Evolutionary conservation across 2,888 invertebrate genomes (phyloP).

Genomic region (Synanthedon myopaeformis): DNA sequence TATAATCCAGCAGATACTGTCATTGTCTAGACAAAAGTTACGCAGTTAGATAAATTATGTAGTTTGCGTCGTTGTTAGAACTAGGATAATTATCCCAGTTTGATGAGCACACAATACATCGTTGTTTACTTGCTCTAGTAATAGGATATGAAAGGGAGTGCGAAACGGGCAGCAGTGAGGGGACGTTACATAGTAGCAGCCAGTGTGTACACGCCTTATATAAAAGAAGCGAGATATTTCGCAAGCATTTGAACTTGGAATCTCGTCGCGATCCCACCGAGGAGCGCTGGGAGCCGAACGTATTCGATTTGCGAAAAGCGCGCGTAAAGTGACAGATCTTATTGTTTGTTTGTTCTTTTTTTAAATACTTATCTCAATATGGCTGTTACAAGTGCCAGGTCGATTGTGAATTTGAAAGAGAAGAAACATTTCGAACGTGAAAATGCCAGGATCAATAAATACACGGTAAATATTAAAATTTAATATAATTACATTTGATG

Average conservation of each 20-base stretch:
- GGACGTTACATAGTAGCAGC: conserved; percentile 28
- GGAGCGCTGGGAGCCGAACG: conserved; percentile 40
- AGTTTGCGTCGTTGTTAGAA: neutral
- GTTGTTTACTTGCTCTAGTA: conserved; percentile 14
- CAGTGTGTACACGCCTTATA: conserved; percentile 38
- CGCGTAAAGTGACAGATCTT: conserved; percentile 47
- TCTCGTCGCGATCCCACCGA: conserved; percentile 52
- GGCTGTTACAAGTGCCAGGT: conserved; percentile 58
- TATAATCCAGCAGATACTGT: too few species aligned
- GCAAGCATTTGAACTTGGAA: conserved; percentile 61
- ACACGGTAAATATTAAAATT: conserved; percentile 38
- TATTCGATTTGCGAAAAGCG: conserved; percentile 18
- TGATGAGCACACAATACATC: conserved; percentile 4
- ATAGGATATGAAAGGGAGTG: conserved; percentile 39
- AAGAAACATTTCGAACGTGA: conserved; percentile 52
- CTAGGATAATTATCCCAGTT: neutral
- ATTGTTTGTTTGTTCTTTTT: conserved; percentile 17
- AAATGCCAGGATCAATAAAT: conserved; percentile 56
- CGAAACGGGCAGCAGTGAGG: conserved; percentile 30
- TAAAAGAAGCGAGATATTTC: conserved; percentile 58
- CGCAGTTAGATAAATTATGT: too few species aligned
- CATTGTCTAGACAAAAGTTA: too few species aligned
- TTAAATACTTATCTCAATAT: conserved; percentile 30
- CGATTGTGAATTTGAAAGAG: conserved; percentile 54
- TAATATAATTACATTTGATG: too few species aligned